Evolutionary conservation across 2,113 vertebrate species (phyloP), one percentile per base, ranked within the genome.

Genomic region (Turdus rufiventris): DNA sequence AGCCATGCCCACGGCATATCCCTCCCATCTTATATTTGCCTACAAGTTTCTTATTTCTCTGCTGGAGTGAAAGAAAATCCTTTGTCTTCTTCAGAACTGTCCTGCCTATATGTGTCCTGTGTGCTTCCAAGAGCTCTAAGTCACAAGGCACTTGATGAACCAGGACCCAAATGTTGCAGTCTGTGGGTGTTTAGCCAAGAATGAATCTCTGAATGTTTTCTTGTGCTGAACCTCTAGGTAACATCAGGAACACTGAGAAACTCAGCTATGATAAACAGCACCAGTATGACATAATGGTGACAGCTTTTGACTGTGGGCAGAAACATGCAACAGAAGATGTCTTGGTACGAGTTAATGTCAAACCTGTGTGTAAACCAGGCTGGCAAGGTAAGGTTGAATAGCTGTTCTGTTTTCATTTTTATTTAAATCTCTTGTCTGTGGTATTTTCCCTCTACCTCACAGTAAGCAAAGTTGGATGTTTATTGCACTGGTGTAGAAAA

Each of bases 241-340:
- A 99, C 96, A 99, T 99, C 97, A 98, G 99, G 85, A 99, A 99
- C 97, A 99, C 99, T 0, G 99, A 99, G 97, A 99, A 99, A 76
- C 97, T 99, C 93, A 99, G 93, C 97, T 99, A 98, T 60, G 99
- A 99, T 89, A 98, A 97, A 40, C 98, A 99, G 80, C 98, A 95
- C 77, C 98, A 98, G 97, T 99, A 99, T 34, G 98, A 99, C 96
- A 98, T 99, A 96, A 98, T 98, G 97, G 99, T 99, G 87, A 99
- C 99, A 1, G 99, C 99, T 45, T 99, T 98, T 45, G 99, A 99
- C 97, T 99, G 99, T 14, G 99, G 99, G n/a, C 99, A 99, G 96
- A 99, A 99, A 95, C 98, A 96, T 15, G 98, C 99, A 6, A 91
- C 97, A 18, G 98, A 98, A 93, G 98, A 98, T 60, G 98, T 98